Percentiles rank a stretch among this genome's conserved stretches.
Evolutionary conservation across 1,140 invertebrate genomes (phyloP).

Genomic region (Octopus bimaculoides): DNA sequence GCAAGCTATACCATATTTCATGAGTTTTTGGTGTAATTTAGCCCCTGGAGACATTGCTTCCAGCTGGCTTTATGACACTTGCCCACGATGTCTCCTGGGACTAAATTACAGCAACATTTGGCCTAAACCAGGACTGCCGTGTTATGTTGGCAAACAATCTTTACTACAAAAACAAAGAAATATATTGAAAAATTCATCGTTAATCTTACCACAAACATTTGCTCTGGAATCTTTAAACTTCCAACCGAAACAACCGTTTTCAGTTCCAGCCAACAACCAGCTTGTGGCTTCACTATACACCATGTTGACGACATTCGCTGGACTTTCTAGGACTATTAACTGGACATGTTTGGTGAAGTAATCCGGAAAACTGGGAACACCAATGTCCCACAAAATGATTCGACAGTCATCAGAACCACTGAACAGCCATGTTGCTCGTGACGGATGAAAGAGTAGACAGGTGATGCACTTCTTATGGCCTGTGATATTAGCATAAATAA

Average conservation of each 20-base stretch:
- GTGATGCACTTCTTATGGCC: constrained; percentile 53
- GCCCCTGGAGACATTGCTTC: too few species aligned
- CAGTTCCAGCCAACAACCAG: constrained; percentile 46
- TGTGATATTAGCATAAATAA: constrained; percentile 44
- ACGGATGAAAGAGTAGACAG: constrained; percentile 59
- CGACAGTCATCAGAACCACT: constrained; percentile 57
- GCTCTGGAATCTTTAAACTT: constrained; percentile 23
- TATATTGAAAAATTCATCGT: too few species aligned
- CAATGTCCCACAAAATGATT: constrained; percentile 58
- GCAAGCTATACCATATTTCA: too few species aligned
- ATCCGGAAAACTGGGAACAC: constrained; percentile 48
- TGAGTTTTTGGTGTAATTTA: too few species aligned
- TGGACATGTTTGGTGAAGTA: constrained; percentile 44
- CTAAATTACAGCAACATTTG: too few species aligned
- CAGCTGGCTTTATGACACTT: too few species aligned
- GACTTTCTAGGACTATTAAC: constrained; percentile 32
- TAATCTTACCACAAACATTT: too few species aligned
- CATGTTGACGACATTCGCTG: constrained; percentile 43
- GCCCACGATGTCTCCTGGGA: too few species aligned
- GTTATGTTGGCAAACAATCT: too few species aligned
- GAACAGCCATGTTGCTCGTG: constrained; percentile 54
- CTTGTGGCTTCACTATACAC: constrained; percentile 28
- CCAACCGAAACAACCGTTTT: constrained; percentile 50
- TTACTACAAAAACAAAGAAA: too few species aligned
- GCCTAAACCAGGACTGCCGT: too few species aligned